Base-by-base conservation (phyloP, 2,888 invertebrate genomes). In the Netelia inedita region DNA sequence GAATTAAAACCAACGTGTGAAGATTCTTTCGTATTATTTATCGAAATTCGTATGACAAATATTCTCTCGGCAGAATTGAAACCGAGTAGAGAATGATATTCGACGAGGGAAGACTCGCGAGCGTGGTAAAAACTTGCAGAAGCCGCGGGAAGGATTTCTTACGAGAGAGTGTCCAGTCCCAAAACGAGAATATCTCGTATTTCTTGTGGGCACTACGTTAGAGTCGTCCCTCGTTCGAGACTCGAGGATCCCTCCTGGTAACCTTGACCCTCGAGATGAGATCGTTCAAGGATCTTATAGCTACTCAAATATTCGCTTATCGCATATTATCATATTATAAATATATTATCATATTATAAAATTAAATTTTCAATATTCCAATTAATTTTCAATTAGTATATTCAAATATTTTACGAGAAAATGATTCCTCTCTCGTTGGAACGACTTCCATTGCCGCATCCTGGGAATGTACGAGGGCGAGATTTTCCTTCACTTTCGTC, bases 401-500 rank as follows among this genome's bases (percentile, higher is more conserved):
- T 3, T 57, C 66, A 57, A 59, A 78, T 28, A 46, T 59, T 8
- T 66, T 57, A 28, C 41, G 10, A 19, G 57, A 16, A 68, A 76
- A 68, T 76, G 57, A 76, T 66, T 43, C 55, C 55, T 68, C 57
- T 76, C 57, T 76, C 50, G 46, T 73, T 16, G 9, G 16, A 61
- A 50, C 14, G 10, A 2, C 50, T 35, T 21, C 8, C 23, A 21
- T 72, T 43, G 19, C 41, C 11, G 10, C 41, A 16, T n/a, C n/a
- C 23, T 28, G 41, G 6, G 23, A 55, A 50, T 69, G 46, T 43
- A 78, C 43, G 46, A 19, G 68, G 35, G 41, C 41, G 50, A 76
- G 66, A 83, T 82, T 82, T 82, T 85, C 78, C 84, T 85, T 85
- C 82, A 85, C 84, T 85, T 85, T 85, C 84, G 79, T 85, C 73